Conservation (phyloP, 2,888 invertebrate species). For the Cantharis rustica region DNA sequence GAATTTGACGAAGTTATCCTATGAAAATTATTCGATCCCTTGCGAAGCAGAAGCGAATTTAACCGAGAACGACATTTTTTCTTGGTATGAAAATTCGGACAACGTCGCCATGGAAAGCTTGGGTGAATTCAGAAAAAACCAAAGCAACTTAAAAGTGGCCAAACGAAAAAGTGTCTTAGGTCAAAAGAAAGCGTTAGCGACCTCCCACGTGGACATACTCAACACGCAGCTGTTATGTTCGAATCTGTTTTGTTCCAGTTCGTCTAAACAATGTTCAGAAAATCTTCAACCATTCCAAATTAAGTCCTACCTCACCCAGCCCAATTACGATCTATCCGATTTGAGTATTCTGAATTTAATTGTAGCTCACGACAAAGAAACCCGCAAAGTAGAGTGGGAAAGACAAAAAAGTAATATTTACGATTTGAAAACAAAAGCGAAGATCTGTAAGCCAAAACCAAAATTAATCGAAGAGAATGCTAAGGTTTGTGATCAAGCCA, state of each 20-base stretch:
- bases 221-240: neutral
- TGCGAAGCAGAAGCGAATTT: neutral
- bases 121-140: neutral
- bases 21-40: neutral
- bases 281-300: neutral
- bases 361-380: neutral
- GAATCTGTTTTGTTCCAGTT: neutral
- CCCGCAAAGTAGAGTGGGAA: neutral
- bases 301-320: neutral
- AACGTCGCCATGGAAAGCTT: neutral
- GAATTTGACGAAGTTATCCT: neutral
- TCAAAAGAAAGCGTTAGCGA: neutral
- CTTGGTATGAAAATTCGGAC: neutral
- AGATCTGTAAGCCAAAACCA: neutral
- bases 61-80: neutral
- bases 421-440: neutral
- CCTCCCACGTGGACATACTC: neutral
- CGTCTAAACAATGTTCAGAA: neutral
- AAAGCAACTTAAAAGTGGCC: neutral
- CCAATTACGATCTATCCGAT: neutral
- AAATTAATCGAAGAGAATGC: no score
- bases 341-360: neutral
- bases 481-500: neutral
- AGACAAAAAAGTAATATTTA: neutral
- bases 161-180: neutral